These are phyloP conservation scores for Himalopsyche kuldschensis DNA, from an alignment of 2,888 invertebrate genomes.

Conservation along the genomic window DNA sequence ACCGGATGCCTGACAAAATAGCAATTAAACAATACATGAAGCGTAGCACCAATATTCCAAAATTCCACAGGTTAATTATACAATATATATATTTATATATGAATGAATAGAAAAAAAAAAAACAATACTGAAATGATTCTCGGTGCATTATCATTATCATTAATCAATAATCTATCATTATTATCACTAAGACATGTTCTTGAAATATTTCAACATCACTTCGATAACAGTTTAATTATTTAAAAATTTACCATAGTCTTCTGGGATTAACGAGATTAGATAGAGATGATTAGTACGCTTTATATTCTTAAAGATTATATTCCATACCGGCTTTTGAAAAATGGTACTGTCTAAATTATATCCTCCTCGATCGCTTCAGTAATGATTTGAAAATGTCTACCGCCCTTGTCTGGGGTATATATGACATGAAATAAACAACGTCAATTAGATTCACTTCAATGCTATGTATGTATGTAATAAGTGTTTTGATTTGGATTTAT, in stretches of 20 bases:
- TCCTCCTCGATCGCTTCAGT: too few relatives aligned
- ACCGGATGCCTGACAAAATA: neutral
- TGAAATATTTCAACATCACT: neutral
- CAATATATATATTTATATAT: neutral
- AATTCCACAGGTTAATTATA: conserved; percentile 7
- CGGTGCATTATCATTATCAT: neutral
- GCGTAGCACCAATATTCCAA: conserved; percentile 28
- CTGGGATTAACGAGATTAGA: neutral
- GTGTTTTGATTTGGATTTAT: too few relatives aligned
- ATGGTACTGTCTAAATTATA: neutral
- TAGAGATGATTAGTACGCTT: neutral
- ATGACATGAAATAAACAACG: too few relatives aligned
- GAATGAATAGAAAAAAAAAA: neutral
- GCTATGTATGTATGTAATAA: too few relatives aligned
- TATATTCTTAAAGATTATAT: neutral
- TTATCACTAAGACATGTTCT: neutral
- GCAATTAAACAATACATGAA: neutral
- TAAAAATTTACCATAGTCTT: neutral
- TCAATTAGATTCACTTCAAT: too few relatives aligned
- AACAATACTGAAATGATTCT: neutral
- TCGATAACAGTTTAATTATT: neutral
- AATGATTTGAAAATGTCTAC: too few relatives aligned
- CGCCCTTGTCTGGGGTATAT: too few relatives aligned
- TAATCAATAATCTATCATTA: neutral
- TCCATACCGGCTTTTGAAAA: neutral